Evolutionary conservation across 2,113 vertebrate genomes (phyloP), one percentile per base, ranked within the genome.

Genomic region (Phylloscopus trochiloides): DNA sequence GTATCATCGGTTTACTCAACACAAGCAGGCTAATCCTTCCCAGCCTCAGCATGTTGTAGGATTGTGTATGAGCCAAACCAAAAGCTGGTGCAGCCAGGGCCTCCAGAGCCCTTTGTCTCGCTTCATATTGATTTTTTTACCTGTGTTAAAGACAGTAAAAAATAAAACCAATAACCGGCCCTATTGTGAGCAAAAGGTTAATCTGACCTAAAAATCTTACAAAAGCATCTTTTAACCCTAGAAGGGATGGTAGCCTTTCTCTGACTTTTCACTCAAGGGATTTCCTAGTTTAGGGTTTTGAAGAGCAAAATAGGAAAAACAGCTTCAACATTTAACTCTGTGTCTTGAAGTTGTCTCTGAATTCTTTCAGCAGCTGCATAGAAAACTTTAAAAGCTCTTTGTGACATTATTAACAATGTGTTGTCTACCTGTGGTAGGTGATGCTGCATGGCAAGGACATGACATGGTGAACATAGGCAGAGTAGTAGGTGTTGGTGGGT

Each of bases 1-100:
- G 98, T 98, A 98, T 98, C 98, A 98, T 98, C 96, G 96, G 98
- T 98, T 98, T 98, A 98, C 98, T 98, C 98, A 98, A 98, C 98
- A 98, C 97, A 98, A 98, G 97, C 98, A 98, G 97, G 95, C 98
- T 98, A 98, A 98, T 98, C 98, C 98, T 98, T 97, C 97, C 97
- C 98, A 97, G 98, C 96, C 97, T 97, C 98, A 98, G 98, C 97
- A 77, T 97, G 98, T 97, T 98, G 98, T 97, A 97, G 97, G 98
- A 98, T 97, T 98, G 98, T 98, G 92, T 95, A 75, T 81, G 93
- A 98, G 97, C 98, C 97, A 98, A 93, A 90, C 96, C 95, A 95
- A 96, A 97, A 97, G 97, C 97, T 97, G 96, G 97, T 95, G 78
- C 92, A 97, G 97, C 97, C 97, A 96, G 94, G 94, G 96, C 96